phyloP scores from a whole-genome alignment of 2,113 vertebrate genomes.

The Gymnocephalus cernua region DNA sequence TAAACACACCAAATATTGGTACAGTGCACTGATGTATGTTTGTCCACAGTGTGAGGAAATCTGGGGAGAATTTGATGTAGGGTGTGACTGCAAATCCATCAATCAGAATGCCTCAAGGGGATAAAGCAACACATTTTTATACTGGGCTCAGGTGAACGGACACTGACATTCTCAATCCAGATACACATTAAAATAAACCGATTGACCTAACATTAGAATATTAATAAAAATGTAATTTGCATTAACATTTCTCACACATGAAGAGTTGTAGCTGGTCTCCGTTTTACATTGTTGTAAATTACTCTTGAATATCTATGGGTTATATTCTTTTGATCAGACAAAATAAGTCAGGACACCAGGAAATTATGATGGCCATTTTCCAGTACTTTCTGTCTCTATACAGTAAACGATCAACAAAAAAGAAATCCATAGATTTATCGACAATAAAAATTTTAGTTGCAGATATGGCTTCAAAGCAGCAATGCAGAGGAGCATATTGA shows the following conservation, averaged over 20 bases:
- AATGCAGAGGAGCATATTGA: constrained; percentile 36
- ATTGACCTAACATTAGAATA: background rate
- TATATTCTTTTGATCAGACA: background rate
- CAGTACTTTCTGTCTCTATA: no score
- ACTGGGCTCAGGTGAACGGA: background rate
- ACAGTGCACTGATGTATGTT: background rate
- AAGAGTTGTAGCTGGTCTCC: background rate
- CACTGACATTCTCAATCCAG: background rate
- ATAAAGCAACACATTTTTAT: background rate
- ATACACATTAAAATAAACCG: background rate
- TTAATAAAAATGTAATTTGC: no score
- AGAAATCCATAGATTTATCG: no score
- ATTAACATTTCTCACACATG: background rate
- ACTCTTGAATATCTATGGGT: background rate
- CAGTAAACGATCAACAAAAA: no score
- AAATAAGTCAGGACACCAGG: no score
- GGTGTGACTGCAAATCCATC: background rate
- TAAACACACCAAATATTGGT: constrained; percentile 1
- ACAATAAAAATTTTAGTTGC: no score
- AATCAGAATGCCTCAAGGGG: background rate
- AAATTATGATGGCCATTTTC: no score
- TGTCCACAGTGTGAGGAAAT: background rate
- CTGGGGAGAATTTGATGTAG: background rate
- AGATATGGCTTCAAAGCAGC: no score
- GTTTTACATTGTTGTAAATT: background rate